These are phyloP conservation scores for Anabacerthia variegaticeps DNA, from an alignment of 2,797 vertebrate genomes.

Conservation along the genomic window DNA sequence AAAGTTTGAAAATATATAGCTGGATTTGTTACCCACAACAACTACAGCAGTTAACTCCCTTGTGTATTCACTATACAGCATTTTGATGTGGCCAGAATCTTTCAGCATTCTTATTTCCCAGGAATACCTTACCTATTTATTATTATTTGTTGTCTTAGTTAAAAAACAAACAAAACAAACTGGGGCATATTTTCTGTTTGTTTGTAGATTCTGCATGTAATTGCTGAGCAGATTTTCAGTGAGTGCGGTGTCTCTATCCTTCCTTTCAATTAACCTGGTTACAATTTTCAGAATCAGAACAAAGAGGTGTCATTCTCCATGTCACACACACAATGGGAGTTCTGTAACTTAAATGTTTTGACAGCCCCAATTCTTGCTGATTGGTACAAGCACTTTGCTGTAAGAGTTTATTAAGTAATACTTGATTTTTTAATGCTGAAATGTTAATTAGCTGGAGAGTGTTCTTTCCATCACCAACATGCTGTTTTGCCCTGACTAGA, in stretches of 20 bases:
- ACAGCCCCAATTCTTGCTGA: not conserved
- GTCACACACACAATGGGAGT: not conserved
- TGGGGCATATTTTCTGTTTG: not conserved
- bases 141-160: not conserved
- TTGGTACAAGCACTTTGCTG: not conserved
- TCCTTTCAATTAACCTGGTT: not conserved
- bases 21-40: not conserved
- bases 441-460: not conserved
- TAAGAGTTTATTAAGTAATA: not conserved
- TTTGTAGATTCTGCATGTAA: not conserved
- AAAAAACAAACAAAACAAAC: not conserved
- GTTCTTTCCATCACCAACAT: not conserved
- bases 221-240: not conserved
- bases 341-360: not conserved
- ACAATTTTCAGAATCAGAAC: not conserved
- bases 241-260: not conserved
- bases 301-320: not conserved
- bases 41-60: not conserved
- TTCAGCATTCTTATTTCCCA: not conserved
- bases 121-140: not conserved
- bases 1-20: not conserved
- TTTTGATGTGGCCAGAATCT: not conserved
- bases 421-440: not conserved
- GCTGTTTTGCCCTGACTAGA: not conserved
- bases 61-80: not conserved